Base-by-base conservation (phyloP, 2,797 vertebrate species). In the Coilia nasus region DNA sequence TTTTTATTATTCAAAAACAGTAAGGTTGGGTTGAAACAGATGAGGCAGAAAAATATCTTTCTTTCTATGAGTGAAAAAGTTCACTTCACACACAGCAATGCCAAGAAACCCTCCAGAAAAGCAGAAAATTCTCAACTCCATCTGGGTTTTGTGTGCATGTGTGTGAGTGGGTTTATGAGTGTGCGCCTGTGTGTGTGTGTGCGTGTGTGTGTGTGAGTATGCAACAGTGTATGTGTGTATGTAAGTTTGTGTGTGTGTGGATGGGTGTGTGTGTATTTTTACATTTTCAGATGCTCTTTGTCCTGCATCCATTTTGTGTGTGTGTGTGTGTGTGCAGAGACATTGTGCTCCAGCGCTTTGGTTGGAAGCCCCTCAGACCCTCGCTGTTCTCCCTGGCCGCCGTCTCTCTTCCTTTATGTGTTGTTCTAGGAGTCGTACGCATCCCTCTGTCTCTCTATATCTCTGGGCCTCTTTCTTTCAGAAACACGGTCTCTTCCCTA, bases 281-380 rank as follows among this genome's bases (percentile, higher is more conserved):
- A 28, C 23, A 28, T 75, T 17, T 75, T 75, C 28, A 35, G 31
- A 75, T 35, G 2, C 15, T 44, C 17, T 78, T 78, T 78, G 35
- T 44, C 17, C 71, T 78, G 71, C 31, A 41, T 78, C 71, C 71
- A 78, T 78, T 21, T 78, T 19, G 1, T 21, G 23, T 9, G 21
- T 59, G 5, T 47, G 59, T 83, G 62, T 46, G 35, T 83, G 62
- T 64, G 35, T 6, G 71, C 19, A 44, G 71, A 75, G 19, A 10
- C 71, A 78, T 78, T 78, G 71, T 41, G 71, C 35, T 78, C 19
- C 6, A 21, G 71, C 35, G 71, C 71, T 78, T 78, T 41, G 14
- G 6, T 78, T 78, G 71, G 71, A 78, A 78, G 35, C 31, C 17
- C 31, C 71, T 78, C 31, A 78, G 71, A 41, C 19, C 4, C 19